Conservation (phyloP, 2,797 vertebrate species). For the Sarcoramphus papa region DNA sequence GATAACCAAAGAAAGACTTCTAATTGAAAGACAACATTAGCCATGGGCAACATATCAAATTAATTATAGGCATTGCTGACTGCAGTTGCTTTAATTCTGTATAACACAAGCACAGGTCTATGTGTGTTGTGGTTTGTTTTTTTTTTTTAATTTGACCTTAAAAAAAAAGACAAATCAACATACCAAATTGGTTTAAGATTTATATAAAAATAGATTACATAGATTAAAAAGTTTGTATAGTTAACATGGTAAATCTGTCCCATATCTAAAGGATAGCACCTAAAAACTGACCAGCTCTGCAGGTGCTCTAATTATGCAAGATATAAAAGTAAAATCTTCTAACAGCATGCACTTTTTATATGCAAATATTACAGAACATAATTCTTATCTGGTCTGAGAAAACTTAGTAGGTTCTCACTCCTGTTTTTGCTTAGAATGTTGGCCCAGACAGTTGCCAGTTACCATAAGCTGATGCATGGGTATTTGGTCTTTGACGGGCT, state of each 20-base stretch:
- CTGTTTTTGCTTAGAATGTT: neutral
- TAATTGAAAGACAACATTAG: neutral
- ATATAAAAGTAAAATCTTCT: neutral
- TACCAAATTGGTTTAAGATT: neutral
- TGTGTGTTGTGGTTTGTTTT: neutral
- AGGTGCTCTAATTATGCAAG: neutral
- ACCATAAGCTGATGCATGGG: neutral
- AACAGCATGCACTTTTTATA: neutral
- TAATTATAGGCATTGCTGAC: neutral
- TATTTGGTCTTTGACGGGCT: neutral
- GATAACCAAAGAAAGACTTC: neutral
- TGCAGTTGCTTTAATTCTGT: neutral
- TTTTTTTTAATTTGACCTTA: neutral
- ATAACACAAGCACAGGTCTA: neutral
- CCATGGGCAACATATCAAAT: neutral
- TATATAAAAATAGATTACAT: neutral
- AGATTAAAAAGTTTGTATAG: neutral
- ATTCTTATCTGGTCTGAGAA: neutral
- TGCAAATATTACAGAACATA: neutral
- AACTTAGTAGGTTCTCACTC: neutral
- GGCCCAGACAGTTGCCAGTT: neutral
- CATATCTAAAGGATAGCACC: neutral
- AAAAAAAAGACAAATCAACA: neutral
- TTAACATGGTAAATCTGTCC: neutral
- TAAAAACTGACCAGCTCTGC: neutral